Evolutionary conservation across 2,888 invertebrate species (phyloP), one percentile per base, ranked within the genome.

Genomic region (Lumbricus terrestris): DNA sequence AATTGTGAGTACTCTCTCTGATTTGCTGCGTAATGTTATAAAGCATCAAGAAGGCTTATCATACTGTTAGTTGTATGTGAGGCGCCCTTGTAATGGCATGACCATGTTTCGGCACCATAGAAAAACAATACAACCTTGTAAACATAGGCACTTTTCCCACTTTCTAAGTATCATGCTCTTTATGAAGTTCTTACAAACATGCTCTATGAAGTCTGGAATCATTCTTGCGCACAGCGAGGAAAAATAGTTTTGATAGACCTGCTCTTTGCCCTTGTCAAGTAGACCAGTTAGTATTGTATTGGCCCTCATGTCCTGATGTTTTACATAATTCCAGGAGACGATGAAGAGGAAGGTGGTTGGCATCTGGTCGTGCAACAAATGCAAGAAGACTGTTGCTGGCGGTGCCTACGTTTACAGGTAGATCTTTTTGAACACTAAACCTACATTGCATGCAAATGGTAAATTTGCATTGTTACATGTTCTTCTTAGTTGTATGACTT

Each of bases 331-430:
- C 0, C 95, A 99, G 98, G 99, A 99, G 96, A 97, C 98, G 93
- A 99, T 99, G 99, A 99, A 98, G 95, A 96, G 99, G 93, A 97
- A 97, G 92, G 98, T 98, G 94, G 99, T 99, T 90, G 99, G 99
- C 93, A 99, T 99, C 95, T 99, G 99, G 99, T 96, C 97, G 82
- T 99, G 99, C 96, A 97, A 98, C 95, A 96, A 98, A 91, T 99
- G 99, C 96, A 98, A 98, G 95, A 97, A 99, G 95, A 97, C 97
- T 89, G 99, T 99, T 91, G 99, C 96, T 92, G 99, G 99, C 93
- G 99, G 99, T 93, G 99, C 99, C 35, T 99, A 98, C 97, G 98
- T 98, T 83, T 99, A 99, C 96, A 97, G 98, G 95, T 95, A 93
- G 91, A 91, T 90, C 8, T n/a, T 69, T n/a, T 29, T 3, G 54